Evolutionary conservation across 2,888 invertebrate species (phyloP), one percentile per base, ranked within the genome.

Genomic region (Atethmia centrago): DNA sequence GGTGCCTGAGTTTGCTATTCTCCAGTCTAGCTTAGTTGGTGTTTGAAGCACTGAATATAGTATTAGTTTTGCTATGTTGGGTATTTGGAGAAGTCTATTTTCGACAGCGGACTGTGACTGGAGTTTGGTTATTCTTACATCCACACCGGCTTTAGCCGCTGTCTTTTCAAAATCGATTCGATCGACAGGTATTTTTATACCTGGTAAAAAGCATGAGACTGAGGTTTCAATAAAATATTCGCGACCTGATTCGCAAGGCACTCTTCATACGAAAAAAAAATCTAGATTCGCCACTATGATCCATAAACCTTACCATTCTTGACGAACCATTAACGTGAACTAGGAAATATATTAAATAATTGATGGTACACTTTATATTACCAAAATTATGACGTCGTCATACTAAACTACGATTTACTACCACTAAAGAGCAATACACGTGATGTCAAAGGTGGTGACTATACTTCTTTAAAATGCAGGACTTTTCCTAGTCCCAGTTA

Each of bases 341-440:
- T 68, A 81, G 56, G 65, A 84, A 71, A 79, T 74, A 68, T 82
- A 82, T 76, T 80, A 74, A 85, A 84, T 79, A 71, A 58, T 74
- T 77, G 49, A 82, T 78, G 59, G 51, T 59, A 74, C n/a, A 72
- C 71, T 76, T 80, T 80, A 80, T 79, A 65, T 36, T 75, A 61
- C 36, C 62, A 36, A 65, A 77, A 73, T 82, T 78, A 84, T 84
- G 73, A 78, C 62, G 69, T 51, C 51, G 71, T 64, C 67, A 73
- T 62, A 73, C 45, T 76, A 75, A 68, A 79, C 73, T 65, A 77
- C 67, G 70, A 83, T 84, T 84, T 84, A 86, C 71, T 84, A 42
- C 70, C 80, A 77, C 74, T 85, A 83, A 83, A 82, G 71, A 66
- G 74, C 47, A 65, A 77, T 77, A 79, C 62, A 70, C 68, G 77